Evolutionary conservation across 1,140 invertebrate species (phyloP).

Genomic region (Hylaeus anthracinus): DNA sequence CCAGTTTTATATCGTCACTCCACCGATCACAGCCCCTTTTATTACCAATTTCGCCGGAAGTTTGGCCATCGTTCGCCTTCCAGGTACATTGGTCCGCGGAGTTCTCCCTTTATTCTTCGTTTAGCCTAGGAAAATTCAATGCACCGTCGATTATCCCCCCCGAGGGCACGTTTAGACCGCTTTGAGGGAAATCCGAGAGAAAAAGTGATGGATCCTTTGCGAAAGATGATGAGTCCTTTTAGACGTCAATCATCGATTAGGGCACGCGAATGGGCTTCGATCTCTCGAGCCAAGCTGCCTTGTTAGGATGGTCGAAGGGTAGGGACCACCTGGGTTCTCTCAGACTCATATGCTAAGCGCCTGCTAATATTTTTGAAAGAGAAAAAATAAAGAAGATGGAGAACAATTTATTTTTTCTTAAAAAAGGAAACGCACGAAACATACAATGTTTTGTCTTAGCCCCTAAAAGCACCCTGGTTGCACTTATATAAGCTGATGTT

Average conservation of each 20-base stretch:
- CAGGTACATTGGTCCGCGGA: slow-evolving; percentile 11
- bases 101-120: neutral
- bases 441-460: no score
- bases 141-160: neutral
- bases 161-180: no score
- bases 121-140: neutral
- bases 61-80: slow-evolving; percentile 11
- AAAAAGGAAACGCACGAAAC: no score
- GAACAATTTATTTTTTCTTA: no score
- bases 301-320: slow-evolving; percentile 21
- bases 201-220: slow-evolving; percentile 8
- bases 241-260: slow-evolving; percentile 63
- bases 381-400: no score
- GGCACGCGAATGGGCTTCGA: slow-evolving; percentile 4
- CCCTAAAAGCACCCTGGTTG: no score
- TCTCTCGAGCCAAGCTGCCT: neutral
- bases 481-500: slow-evolving; percentile 33
- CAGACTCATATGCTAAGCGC: no score
- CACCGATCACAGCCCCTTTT: slow-evolving; percentile 15
- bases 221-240: slow-evolving; percentile 46
- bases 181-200: no score
- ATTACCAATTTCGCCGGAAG: slow-evolving; percentile 42
- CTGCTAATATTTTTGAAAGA: no score
- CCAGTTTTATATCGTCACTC: slow-evolving; percentile 29
- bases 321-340: slow-evolving; percentile 21